Conservation (phyloP, 2,797 vertebrate species). For the Cossypha polioptera region DNA sequence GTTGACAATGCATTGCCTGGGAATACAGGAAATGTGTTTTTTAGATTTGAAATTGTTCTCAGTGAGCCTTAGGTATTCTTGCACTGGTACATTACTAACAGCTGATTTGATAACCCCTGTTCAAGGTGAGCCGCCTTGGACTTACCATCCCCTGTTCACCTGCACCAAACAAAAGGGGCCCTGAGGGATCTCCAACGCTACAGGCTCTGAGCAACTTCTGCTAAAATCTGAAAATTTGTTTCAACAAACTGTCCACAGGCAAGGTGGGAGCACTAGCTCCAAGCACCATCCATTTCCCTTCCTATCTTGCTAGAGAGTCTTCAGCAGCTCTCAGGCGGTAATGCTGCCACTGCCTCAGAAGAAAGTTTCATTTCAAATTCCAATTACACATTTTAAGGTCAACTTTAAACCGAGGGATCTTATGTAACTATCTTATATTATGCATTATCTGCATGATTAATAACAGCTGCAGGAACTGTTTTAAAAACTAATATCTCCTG, state of each 20-base stretch:
- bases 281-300: background rate
- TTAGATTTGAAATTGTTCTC: background rate
- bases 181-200: accelerated
- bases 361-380: background rate
- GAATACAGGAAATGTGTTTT: background rate
- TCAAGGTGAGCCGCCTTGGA: background rate
- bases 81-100: background rate
- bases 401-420: background rate
- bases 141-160: background rate
- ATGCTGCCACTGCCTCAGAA: background rate
- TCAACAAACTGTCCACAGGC: background rate
- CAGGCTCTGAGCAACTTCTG: background rate
- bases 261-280: background rate
- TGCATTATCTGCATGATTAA: background rate
- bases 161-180: background rate
- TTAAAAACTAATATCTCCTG: background rate
- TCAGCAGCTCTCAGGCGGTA: background rate
- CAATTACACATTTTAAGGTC: background rate
- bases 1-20: background rate
- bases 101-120: background rate
- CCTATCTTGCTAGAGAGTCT: background rate
- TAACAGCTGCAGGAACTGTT: background rate
- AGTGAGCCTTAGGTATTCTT: background rate
- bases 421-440: background rate
- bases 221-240: background rate